Evolutionary conservation across 2,888 invertebrate genomes (phyloP).

Genomic region (Latrodectus hesperus): DNA sequence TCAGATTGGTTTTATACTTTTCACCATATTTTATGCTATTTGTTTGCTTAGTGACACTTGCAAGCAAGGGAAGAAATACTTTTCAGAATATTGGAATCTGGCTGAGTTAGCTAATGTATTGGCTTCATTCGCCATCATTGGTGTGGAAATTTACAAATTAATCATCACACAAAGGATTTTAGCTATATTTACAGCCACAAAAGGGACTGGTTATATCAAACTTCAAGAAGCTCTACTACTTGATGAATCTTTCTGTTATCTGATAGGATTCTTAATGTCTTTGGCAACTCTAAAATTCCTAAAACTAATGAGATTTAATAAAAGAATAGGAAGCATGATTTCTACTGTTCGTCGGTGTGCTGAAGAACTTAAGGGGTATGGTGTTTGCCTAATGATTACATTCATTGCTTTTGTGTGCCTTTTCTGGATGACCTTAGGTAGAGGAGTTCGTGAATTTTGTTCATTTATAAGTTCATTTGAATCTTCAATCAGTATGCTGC

Average conservation of each 20-base stretch:
- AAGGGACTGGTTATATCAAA: constrained; percentile 73
- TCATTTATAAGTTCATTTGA: constrained; percentile 74
- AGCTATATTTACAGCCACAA: constrained; percentile 74
- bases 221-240: constrained; percentile 75
- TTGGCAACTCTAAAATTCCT: constrained; percentile 77
- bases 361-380: constrained; percentile 75
- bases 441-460: constrained; percentile 73
- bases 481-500: constrained; percentile 75
- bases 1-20: constrained; percentile 75
- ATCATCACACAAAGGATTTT: constrained; percentile 73
- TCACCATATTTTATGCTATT: constrained; percentile 75
- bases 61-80: constrained; percentile 74
- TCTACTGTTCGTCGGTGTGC: constrained; percentile 75
- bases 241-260: constrained; percentile 76
- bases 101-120: constrained; percentile 75
- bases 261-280: constrained; percentile 76
- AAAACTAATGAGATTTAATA: constrained; percentile 77
- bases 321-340: constrained; percentile 76
- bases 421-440: constrained; percentile 75
- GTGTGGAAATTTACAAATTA: constrained; percentile 75
- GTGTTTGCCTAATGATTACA: constrained; percentile 75
- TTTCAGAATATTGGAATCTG: constrained; percentile 76
- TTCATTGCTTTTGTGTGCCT: constrained; percentile 72
- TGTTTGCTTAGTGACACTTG: constrained; percentile 73
- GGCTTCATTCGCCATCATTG: constrained; percentile 74